These are phyloP conservation scores for Terebella lapidaria DNA, from an alignment of 2,888 invertebrate genomes.

Conservation along the genomic window DNA sequence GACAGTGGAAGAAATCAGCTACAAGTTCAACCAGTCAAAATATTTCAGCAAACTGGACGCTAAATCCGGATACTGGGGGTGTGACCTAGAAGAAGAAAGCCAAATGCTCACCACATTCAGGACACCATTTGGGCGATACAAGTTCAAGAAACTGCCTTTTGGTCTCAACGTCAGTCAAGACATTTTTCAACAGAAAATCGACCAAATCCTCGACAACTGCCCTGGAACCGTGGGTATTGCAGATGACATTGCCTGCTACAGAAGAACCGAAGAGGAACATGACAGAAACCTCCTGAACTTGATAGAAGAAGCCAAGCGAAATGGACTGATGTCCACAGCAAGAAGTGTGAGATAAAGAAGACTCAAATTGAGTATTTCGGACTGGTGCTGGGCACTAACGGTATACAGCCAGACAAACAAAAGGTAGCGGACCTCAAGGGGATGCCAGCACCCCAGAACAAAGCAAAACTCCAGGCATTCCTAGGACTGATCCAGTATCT, in stretches of 20 bases:
- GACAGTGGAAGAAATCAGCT: constrained; percentile 24
- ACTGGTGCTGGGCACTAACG: no score
- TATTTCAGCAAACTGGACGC: constrained; percentile 23
- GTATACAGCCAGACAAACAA: no score
- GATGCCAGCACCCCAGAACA: no score
- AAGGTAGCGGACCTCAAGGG: no score
- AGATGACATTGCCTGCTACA: constrained; percentile 7
- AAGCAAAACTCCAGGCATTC: no score
- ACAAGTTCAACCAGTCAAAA: constrained; percentile 14
- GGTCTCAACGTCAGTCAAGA: constrained; percentile 17
- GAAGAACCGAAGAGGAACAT: constrained; percentile 1
- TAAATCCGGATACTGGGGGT: constrained; percentile 22
- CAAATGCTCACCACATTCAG: constrained; percentile 22
- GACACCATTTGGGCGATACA: constrained; percentile 19
- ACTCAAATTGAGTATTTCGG: constrained; percentile 1
- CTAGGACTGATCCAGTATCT: no score
- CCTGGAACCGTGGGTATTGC: constrained; percentile 5
- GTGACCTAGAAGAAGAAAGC: constrained; percentile 12
- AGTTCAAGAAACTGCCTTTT: no score
- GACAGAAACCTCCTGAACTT: constrained; percentile 5
- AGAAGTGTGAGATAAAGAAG: constrained; percentile 2
- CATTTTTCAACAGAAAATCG: constrained; percentile 21
- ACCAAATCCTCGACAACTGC: constrained; percentile 13
- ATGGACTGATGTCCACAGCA: not conserved
- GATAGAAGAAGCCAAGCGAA: not conserved